Evolutionary conservation across 1,140 invertebrate genomes (phyloP).

Genomic region (Matsumurasca onukii): DNA sequence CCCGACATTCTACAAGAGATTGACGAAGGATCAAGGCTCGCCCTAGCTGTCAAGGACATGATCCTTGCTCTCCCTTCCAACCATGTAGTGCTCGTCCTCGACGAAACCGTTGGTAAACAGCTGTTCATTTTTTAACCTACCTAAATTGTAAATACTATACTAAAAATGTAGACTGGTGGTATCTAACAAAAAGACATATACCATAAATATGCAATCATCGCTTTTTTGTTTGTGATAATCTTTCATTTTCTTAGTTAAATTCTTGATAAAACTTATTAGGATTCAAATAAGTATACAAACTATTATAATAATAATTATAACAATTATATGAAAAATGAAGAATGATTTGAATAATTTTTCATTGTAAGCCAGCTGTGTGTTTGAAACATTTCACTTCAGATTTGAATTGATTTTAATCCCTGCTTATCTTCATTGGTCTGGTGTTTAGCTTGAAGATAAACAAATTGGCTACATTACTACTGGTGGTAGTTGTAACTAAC

Average conservation of each 20-base stretch:
- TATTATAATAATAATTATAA: not conserved
- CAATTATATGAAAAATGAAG: no score
- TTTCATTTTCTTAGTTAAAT: not conserved
- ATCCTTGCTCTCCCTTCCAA: conserved; percentile 18
- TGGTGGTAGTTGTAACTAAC: no score
- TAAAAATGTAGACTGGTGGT: not conserved
- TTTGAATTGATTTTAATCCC: no score
- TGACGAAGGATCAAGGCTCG: not conserved
- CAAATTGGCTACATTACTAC: no score
- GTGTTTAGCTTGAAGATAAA: no score
- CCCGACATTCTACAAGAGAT: no score
- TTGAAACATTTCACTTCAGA: no score
- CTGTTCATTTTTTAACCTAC: not conserved
- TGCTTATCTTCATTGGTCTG: no score
- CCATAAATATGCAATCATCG: not conserved
- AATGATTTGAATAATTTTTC: no score
- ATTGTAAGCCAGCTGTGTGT: no score
- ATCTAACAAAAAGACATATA: not conserved
- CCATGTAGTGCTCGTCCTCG: conserved; percentile 25
- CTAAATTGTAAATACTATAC: not conserved
- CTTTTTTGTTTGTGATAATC: not conserved
- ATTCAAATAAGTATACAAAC: not conserved
- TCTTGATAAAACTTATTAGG: no score
- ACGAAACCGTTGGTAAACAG: conserved; percentile 25
- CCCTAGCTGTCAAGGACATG: conserved; percentile 25